Conservation (phyloP, 2,797 vertebrate species). For the Amazona finschi region DNA sequence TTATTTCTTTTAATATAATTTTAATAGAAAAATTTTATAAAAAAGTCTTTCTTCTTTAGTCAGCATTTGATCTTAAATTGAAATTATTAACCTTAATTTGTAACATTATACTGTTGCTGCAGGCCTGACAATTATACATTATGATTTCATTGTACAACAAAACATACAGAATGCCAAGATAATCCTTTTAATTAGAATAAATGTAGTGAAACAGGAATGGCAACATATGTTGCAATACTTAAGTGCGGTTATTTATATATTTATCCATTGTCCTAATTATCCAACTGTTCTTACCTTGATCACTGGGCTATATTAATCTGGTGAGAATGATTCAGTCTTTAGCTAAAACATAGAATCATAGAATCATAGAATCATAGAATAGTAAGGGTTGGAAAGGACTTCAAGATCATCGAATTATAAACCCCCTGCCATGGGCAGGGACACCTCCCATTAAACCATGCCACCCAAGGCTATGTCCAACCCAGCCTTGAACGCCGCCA, state of each 20-base stretch:
- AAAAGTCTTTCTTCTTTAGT: background rate
- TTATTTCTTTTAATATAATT: background rate
- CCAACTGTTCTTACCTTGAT: background rate
- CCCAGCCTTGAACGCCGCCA: too few relatives aligned
- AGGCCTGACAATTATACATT: background rate
- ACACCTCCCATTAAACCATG: too few relatives aligned
- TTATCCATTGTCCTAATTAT: background rate
- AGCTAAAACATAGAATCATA: background rate
- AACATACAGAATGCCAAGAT: background rate
- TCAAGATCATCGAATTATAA: too few relatives aligned
- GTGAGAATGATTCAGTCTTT: background rate
- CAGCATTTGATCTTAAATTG: background rate
- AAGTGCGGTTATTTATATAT: background rate
- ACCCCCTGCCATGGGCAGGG: too few relatives aligned
- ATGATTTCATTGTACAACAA: background rate
- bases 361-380: too few relatives aligned
- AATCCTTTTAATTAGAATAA: background rate
- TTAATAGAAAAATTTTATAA: background rate
- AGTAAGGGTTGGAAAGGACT: too few relatives aligned
- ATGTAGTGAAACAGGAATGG: background rate
- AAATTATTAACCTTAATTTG: background rate
- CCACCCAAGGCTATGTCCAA: too few relatives aligned
- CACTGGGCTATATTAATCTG: background rate
- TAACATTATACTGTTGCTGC: background rate
- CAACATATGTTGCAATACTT: background rate